Base-by-base conservation (phyloP, 2,888 invertebrate species). In the Zygaena filipendulae region DNA sequence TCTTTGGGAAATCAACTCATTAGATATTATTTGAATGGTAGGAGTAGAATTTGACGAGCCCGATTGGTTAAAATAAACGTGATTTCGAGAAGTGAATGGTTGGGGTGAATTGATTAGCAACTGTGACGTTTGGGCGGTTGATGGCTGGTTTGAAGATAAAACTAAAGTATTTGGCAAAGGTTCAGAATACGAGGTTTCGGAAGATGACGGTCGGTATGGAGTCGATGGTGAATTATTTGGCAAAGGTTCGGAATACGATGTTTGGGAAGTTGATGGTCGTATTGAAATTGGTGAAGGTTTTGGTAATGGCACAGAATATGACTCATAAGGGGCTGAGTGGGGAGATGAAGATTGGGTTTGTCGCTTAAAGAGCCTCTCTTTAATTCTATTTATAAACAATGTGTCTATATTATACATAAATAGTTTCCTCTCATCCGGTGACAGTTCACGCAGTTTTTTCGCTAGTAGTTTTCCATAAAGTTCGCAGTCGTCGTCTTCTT, bases 371-470 rank as follows among this genome's bases (percentile, higher is more conserved):
- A 4, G 16, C 16, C 16, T 4, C 5, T 4, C 7, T 7, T 16
- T 16, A 16, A 16, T 16, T 7, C 16, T 16, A 16, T 16, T 7
- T 6, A 16, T 16, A 16, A 36, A 21, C 7, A 36, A 23, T 2
- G 29, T 29, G n/a, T 36, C 36, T 12, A 36, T 29, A 6, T 36
- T 27, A 13, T 36, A 36, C 32, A 36, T 36, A 11, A 36, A 27
- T 9, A 33, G 21, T 9, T 25, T 30, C 12, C 36, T 21, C n/a
- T 36, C 36, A 9, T 24, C 30, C 7, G 24, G 25, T 2, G 36
- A 23, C 14, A 36, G 30, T 27, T 33, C 30, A 1, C 36, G 32
- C 9, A 33, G 24, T 25, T 30, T 33, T 12, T 27, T 29, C 2
- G 29, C 27, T 2, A 33, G 21, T 3, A 34, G 14, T 10, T 25